Conservation (phyloP, 2,113 vertebrate species). For the Pterophyllum scalare region DNA sequence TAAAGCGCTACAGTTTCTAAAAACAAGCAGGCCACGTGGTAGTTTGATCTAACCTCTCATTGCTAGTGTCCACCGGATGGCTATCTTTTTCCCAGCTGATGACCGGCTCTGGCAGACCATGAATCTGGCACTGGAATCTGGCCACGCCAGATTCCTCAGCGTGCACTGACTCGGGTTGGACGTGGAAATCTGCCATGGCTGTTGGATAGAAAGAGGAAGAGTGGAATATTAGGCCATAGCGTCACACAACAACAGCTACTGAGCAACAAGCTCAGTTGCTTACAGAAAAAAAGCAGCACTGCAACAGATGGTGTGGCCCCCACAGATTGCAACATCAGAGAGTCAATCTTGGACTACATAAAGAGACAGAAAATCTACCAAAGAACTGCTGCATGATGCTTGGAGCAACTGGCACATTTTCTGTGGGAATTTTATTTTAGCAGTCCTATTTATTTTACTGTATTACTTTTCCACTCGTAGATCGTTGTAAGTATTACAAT, state of each 20-base stretch:
- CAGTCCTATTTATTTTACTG: slow-evolving; percentile 1
- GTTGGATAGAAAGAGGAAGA: slow-evolving; percentile 37
- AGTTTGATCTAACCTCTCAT: slow-evolving; percentile 86
- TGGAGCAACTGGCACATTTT: slow-evolving; percentile 2
- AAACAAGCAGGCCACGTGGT: neutral
- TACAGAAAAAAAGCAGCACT: neutral
- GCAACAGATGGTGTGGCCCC: slow-evolving; percentile 23
- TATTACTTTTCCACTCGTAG: neutral
- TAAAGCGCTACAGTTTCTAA: neutral
- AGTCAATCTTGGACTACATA: neutral
- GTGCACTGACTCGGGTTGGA: slow-evolving; percentile 89
- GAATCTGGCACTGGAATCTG: slow-evolving; percentile 97
- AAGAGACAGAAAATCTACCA: neutral
- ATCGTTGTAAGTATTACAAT: neutral
- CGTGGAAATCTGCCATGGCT: slow-evolving; percentile 96
- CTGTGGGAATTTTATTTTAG: neutral
- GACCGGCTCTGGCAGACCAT: slow-evolving; percentile 91
- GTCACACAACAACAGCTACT: slow-evolving; percentile 15
- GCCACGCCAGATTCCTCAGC: slow-evolving; percentile 91
- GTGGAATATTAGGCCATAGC: slow-evolving; percentile 16
- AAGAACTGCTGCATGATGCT: neutral
- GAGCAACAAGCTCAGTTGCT: slow-evolving; percentile 12
- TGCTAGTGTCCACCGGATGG: slow-evolving; percentile 85
- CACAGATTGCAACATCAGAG: slow-evolving; percentile 11
- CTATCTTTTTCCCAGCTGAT: slow-evolving; percentile 97